Percentiles rank a stretch among this genome's conserved stretches.
These are phyloP conservation scores for Antennarius maculatus DNA, from an alignment of 2,797 vertebrate genomes.

Conservation along the genomic window DNA sequence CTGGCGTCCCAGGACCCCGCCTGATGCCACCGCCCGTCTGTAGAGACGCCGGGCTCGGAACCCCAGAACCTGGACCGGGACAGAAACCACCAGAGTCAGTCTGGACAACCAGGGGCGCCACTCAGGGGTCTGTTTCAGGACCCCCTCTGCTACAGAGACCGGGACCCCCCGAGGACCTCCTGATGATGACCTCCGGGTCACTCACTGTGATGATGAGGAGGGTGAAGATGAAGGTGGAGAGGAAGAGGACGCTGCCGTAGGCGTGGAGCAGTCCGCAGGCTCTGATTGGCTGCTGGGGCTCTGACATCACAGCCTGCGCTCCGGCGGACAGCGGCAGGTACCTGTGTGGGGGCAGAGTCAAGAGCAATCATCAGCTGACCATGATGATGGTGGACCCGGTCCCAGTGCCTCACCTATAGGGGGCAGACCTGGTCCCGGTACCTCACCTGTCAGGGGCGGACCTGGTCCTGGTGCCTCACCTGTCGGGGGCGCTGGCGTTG, in stretches of 20 bases:
- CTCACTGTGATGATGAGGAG: conserved; percentile 85
- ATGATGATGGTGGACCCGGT: no score
- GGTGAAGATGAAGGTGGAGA: conserved; percentile 83
- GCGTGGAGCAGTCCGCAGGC: conserved; percentile 77
- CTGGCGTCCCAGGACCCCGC: conserved; percentile 84
- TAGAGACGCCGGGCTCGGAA: conserved; percentile 79
- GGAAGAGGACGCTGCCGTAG: conserved; percentile 83
- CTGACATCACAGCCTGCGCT: conserved; percentile 50
- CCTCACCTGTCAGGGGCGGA: no score
- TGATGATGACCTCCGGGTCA: neutral
- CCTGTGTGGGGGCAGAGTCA: conserved; percentile 62
- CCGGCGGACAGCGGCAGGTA: conserved; percentile 88
- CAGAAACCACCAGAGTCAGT: no score
- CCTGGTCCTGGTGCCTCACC: conserved; percentile 69
- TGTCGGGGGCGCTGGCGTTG: conserved; percentile 86
- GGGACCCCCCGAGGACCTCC: no score
- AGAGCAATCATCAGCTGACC: no score
- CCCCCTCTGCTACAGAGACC: no score
- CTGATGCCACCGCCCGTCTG: conserved; percentile 83
- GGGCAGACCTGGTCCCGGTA: no score
- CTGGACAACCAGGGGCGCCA: no score
- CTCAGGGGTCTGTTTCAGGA: no score
- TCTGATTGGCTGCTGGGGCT: conserved; percentile 33
- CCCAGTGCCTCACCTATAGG: no score
- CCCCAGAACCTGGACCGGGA: conserved; percentile 80